phyloP scores from a whole-genome alignment of 2,888 invertebrate species.

The Orthosia incerta region DNA sequence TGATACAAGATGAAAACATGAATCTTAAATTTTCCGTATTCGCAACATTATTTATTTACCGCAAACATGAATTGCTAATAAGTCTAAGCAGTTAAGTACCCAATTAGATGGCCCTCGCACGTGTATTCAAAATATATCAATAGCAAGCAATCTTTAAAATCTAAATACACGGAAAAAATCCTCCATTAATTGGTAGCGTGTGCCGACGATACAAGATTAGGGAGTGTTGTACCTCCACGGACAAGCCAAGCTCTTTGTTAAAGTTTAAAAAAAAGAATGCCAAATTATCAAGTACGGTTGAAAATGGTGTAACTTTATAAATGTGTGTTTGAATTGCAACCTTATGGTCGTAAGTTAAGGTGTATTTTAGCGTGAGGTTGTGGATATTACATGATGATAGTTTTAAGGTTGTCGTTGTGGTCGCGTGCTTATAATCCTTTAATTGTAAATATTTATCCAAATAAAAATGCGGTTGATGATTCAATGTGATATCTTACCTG shows the following conservation, averaged over 20 bases:
- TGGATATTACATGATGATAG: neutral
- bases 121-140: conserved; percentile 52
- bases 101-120: conserved; percentile 56
- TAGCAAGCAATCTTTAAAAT: conserved; percentile 61
- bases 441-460: conserved; percentile 58
- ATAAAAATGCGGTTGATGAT: conserved; percentile 51
- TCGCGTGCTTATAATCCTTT: conserved; percentile 61
- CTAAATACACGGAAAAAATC: conserved; percentile 73
- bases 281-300: neutral
- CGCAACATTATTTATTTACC: conserved; percentile 34
- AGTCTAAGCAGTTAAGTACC: conserved; percentile 32
- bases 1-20: neutral
- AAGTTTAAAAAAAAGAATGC: conserved; percentile 51
- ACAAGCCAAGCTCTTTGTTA: conserved; percentile 36
- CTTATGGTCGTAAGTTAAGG: rapidly evolving
- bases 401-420: conserved; percentile 30
- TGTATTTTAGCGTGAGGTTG: conserved; percentile 12
- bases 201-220: conserved; percentile 45
- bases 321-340: conserved; percentile 7
- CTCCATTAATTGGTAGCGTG: conserved; percentile 73
- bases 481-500: conserved; percentile 44
- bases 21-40: conserved; percentile 6
- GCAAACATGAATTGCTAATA: conserved; percentile 26
- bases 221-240: conserved; percentile 23
- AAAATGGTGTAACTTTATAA: conserved; percentile 12